Conservation (phyloP, 2,888 invertebrate species). For the Amphipoea lucens region DNA sequence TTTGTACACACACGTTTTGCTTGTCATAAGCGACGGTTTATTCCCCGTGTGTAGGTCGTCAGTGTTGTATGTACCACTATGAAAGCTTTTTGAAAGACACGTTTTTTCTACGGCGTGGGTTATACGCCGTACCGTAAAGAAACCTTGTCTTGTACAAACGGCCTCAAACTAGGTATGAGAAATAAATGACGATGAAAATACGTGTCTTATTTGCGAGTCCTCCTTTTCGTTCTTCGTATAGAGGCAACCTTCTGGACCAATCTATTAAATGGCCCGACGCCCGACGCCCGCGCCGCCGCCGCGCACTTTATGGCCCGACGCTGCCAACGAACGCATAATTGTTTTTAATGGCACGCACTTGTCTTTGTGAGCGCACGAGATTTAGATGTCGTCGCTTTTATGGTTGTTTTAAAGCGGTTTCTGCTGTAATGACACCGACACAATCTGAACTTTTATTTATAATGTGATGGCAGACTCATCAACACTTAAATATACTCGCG, state of each 20-base stretch:
- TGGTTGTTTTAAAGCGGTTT: conserved; percentile 21
- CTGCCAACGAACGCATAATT: conserved; percentile 66
- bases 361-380: conserved; percentile 46
- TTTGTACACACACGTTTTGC: background rate
- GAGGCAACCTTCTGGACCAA: background rate
- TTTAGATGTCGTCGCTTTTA: conserved; percentile 38
- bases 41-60: background rate
- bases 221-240: background rate
- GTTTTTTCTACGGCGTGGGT: background rate
- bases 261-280: background rate
- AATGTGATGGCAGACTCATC: conserved; percentile 7
- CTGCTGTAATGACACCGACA: conserved; percentile 10
- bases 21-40: background rate
- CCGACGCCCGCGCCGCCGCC: conserved; percentile 28
- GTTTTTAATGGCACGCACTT: conserved; percentile 65
- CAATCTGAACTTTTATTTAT: conserved; percentile 1
- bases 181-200: background rate
- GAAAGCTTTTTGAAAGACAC: too few relatives aligned
- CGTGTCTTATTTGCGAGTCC: background rate
- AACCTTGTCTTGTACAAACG: background rate
- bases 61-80: background rate
- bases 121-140: background rate
- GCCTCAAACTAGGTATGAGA: background rate
- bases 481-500: background rate
- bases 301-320: conserved; percentile 56